phyloP scores from a whole-genome alignment of 2,797 vertebrate genomes.

The Acridotheres tristis region DNA sequence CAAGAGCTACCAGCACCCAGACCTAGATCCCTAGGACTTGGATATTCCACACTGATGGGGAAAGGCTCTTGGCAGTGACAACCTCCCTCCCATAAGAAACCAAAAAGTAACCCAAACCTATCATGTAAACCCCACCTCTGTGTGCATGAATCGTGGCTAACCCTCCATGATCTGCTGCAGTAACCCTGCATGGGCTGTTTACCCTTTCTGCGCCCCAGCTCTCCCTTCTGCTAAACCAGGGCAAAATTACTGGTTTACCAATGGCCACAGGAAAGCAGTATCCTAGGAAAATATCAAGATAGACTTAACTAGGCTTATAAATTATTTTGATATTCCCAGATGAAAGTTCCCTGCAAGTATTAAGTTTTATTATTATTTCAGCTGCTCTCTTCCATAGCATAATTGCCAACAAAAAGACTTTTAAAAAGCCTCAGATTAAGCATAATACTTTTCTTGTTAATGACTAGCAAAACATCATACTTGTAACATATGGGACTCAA shows the following conservation, averaged over 20 bases:
- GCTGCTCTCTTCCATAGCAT: neutral
- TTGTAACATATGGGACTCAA: neutral
- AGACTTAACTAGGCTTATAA: conserved; percentile 33
- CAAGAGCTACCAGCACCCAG: neutral
- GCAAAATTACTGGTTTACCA: neutral
- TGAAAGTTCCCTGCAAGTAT: conserved; percentile 11
- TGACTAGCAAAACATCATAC: conserved; percentile 8
- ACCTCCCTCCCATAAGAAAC: neutral
- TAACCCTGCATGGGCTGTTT: neutral
- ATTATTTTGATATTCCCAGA: conserved; percentile 42
- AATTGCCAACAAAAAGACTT: conserved; percentile 8
- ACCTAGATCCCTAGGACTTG: neutral
- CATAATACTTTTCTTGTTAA: conserved; percentile 33
- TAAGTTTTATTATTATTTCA: conserved; percentile 58
- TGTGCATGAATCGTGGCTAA: neutral
- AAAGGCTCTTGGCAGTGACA: neutral
- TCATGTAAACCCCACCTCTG: neutral
- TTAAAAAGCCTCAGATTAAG: conserved; percentile 27
- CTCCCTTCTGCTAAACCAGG: neutral
- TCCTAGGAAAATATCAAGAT: conserved; percentile 13
- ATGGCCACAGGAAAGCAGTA: neutral
- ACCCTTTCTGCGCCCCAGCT: neutral
- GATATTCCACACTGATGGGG: neutral
- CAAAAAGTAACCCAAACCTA: neutral
- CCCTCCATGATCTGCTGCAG: accelerated